Evolutionary conservation across 53 echinoderm and acorn worm species (phyloP).

Genomic region (Temnopleurus reevesii): DNA sequence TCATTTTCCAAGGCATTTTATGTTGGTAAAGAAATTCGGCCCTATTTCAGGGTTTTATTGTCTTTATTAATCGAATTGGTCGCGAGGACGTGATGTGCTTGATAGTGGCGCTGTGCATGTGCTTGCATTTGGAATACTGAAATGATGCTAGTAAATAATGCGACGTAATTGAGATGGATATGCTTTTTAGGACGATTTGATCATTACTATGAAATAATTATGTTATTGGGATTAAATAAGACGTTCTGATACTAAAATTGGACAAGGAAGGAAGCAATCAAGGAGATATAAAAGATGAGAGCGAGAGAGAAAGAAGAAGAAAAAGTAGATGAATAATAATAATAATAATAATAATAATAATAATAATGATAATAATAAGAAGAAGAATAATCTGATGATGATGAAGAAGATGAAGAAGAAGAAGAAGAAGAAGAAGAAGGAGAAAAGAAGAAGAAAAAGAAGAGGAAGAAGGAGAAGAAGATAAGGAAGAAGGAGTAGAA

Average conservation of each 20-base stretch:
- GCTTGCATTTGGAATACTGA: not conserved
- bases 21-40: not conserved
- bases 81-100: not conserved
- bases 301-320: not conserved
- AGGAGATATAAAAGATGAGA: not conserved
- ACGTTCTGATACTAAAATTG: not conserved
- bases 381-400: not conserved
- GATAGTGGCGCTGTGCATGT: not conserved
- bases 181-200: not conserved
- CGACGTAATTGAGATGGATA: not conserved
- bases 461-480: not conserved
- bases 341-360: not conserved
- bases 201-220: not conserved
- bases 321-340: not conserved
- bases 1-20: not conserved
- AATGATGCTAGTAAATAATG: conserved; percentile 11
- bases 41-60: not conserved
- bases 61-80: not conserved
- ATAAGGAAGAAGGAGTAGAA: not conserved
- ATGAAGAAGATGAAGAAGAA: not conserved
- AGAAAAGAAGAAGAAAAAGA: not conserved
- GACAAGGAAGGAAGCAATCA: not conserved
- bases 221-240: not conserved
- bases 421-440: not conserved
- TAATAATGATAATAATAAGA: not conserved